Evolutionary conservation across 2,113 vertebrate species (phyloP), one percentile per base, ranked within the genome.

Genomic region (Falco punctatus): DNA sequence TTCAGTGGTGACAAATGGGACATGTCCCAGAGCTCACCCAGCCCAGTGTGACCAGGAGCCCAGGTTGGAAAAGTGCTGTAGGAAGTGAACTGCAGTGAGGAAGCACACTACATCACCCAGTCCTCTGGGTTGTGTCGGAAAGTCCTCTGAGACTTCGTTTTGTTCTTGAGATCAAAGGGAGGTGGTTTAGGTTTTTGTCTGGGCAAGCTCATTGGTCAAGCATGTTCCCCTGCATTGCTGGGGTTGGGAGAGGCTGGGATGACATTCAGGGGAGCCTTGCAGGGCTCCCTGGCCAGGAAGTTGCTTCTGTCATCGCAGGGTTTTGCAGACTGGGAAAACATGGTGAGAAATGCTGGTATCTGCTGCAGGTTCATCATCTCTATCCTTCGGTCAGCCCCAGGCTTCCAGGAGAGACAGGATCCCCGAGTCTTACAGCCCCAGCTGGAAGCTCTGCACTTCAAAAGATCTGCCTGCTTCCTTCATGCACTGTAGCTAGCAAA

Each of bases 261-360:
- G 82, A 49, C 49, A 55, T n/a, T 49, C 19, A 23, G 26, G 44
- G 49, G 65, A 57, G 30, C 51, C 19, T 42, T 20, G 23, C 15
- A 72, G 40, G 24, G 18, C 52, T 52, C 17, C n/a, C 21, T 42
- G 26, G 23, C 15, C 67, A n/a, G 24, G 18, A 27, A 22, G 46
- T 10, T 4, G 16, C 11, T 49, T 64, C 17, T 79, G 21, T 78
- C 23, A 5, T 67, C 5, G 0, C 0, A 0, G 20, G 21, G 8
- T 1, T 66, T 82, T 82, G 77, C 26, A 51, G 46, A 14, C 9
- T 5, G 17, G 33, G 26, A 30, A 86, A 35, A 10, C 1, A 0
- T 35, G 48, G 4, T 32, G 20, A 35, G 44, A 65, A 48, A 24
- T 19, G 10, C 38, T 62, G 23, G 4, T 67, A 4, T 64, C 12